A percentile compares a stretch with the other conserved stretches of the same genome.
phyloP scores from a whole-genome alignment of 2,797 vertebrate species.

The Notoglanidium macrostoma region DNA sequence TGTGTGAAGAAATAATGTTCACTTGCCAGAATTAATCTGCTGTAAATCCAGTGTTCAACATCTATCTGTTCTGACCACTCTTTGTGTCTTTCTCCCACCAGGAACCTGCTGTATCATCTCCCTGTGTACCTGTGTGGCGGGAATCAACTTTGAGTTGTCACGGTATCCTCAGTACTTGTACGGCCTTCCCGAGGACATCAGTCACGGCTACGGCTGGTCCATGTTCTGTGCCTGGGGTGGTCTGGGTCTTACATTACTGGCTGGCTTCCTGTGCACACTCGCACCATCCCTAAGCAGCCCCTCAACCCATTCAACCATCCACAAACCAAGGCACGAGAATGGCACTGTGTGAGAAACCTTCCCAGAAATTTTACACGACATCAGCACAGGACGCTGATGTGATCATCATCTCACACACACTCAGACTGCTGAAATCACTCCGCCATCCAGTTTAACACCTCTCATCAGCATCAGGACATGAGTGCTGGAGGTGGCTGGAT shows the following conservation, averaged over 20 bases:
- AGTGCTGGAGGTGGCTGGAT: constrained; percentile 30
- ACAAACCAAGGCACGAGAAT: constrained; percentile 92
- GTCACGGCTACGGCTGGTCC: constrained; percentile 96
- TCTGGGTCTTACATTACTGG: constrained; percentile 89
- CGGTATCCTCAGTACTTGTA: constrained; percentile 91
- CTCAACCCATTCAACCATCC: constrained; percentile 76
- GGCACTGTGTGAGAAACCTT: constrained; percentile 85
- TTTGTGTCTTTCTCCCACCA: constrained; percentile 59
- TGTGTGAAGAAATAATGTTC: not conserved
- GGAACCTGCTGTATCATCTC: constrained; percentile 96
- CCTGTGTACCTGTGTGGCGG: constrained; percentile 91
- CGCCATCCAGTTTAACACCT: constrained; percentile 46
- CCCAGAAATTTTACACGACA: constrained; percentile 66
- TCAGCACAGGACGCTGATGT: constrained; percentile 16
- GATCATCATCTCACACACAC: not conserved
- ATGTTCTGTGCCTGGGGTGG: constrained; percentile 98
- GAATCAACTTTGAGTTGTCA: constrained; percentile 93
- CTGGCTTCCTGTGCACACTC: constrained; percentile 92
- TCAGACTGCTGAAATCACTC: constrained; percentile 22
- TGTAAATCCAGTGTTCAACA: not conserved
- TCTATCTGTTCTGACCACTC: not conserved
- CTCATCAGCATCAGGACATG: constrained; percentile 6
- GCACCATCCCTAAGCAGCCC: constrained; percentile 90
- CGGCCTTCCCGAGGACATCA: constrained; percentile 92
- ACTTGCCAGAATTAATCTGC: not conserved